phyloP scores from a whole-genome alignment of 2,888 invertebrate species.

The Himalopsyche anomala region DNA sequence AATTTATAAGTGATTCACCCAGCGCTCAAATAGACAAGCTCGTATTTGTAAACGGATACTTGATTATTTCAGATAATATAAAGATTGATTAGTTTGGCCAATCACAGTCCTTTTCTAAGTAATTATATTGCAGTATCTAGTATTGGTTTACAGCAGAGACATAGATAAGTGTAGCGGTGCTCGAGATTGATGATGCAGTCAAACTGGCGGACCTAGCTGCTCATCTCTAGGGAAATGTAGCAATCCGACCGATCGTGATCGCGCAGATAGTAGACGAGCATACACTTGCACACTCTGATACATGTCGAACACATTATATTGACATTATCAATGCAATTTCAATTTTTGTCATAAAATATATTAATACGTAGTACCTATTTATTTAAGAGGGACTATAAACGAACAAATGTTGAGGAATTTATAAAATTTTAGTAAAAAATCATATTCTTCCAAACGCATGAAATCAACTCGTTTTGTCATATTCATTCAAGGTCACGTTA shows the following conservation, averaged over 20 bases:
- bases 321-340: too few relatives aligned
- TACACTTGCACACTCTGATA: too few relatives aligned
- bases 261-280: not conserved
- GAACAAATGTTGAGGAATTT: too few relatives aligned
- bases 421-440: too few relatives aligned
- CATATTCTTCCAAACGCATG: too few relatives aligned
- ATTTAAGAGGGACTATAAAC: too few relatives aligned
- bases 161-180: slow-evolving; percentile 8
- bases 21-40: not conserved
- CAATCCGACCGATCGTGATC: not conserved
- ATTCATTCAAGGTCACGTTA: too few relatives aligned
- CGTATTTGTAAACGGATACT: not conserved
- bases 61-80: not conserved
- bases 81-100: not conserved
- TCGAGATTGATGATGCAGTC: slow-evolving; percentile 5
- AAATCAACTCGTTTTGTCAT: too few relatives aligned
- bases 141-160: not conserved
- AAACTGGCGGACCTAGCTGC: not conserved
- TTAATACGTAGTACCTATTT: too few relatives aligned
- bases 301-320: too few relatives aligned
- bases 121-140: not conserved
- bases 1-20: too few relatives aligned
- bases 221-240: not conserved
- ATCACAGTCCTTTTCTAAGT: not conserved
- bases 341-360: too few relatives aligned